These are phyloP conservation scores for Bimastos eiseni DNA, from an alignment of 2,888 invertebrate species.

Conservation along the genomic window DNA sequence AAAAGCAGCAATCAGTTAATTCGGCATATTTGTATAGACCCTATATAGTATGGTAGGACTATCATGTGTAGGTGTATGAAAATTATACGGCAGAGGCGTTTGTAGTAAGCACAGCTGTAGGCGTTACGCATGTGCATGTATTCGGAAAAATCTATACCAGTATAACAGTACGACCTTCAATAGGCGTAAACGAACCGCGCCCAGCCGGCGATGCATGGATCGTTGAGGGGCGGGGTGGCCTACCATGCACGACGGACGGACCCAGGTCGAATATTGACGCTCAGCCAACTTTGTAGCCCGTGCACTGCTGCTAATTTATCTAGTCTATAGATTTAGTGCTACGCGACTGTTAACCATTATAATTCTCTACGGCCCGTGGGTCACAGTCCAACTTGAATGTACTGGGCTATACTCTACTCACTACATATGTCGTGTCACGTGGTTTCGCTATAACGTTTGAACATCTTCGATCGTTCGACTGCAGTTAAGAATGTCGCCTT, in stretches of 20 bases:
- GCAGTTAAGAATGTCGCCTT: background rate
- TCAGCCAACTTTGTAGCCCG: background rate
- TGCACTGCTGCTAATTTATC: background rate
- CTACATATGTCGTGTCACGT: background rate
- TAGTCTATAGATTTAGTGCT: background rate
- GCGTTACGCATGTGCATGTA: background rate
- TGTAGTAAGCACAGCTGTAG: background rate
- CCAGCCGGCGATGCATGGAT: background rate
- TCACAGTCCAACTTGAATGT: background rate
- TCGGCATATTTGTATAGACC: too few species aligned
- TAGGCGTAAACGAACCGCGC: conserved; percentile 4
- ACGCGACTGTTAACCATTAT: background rate
- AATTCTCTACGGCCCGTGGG: background rate
- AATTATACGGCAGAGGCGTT: background rate
- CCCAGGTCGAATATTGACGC: background rate
- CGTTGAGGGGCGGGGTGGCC: background rate
- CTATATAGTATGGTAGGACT: too few species aligned
- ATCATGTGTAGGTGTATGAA: background rate
- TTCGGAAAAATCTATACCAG: background rate
- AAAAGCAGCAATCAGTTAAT: background rate
- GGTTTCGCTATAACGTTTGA: background rate
- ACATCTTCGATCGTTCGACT: background rate
- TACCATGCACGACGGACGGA: background rate
- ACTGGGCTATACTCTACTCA: background rate
- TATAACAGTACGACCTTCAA: background rate